Percentiles rank a stretch among this genome's conserved stretches.
Evolutionary conservation across 2,113 vertebrate genomes (phyloP).

Genomic region (Callipepla californica): DNA sequence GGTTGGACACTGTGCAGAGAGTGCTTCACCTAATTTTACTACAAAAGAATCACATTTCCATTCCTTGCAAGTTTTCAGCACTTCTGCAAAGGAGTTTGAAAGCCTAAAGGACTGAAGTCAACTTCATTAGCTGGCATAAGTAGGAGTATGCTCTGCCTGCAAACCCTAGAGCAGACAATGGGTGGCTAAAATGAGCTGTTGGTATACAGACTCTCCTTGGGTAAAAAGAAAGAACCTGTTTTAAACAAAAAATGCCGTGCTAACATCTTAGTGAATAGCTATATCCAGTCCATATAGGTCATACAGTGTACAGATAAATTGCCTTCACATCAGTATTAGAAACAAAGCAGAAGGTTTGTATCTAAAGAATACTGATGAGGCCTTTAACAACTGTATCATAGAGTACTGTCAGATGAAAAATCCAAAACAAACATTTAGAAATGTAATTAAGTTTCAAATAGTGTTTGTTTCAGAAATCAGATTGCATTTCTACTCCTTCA

Average conservation of each 20-base stretch:
- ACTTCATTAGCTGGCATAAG: conserved; percentile 11
- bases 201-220: not conserved
- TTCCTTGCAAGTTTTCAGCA: not conserved
- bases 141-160: not conserved
- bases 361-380: not conserved
- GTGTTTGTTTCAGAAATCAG: not conserved
- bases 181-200: not conserved
- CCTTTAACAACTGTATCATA: not conserved
- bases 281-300: not conserved
- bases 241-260: not conserved
- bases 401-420: not conserved
- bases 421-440: not conserved
- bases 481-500: not conserved
- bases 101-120: not conserved
- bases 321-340: not conserved
- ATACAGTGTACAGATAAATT: not conserved
- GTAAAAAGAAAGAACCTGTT: not conserved
- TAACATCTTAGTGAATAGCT: not conserved
- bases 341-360: not conserved
- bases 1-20: not conserved
- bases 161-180: not conserved
- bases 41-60: not conserved
- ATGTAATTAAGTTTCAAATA: not conserved
- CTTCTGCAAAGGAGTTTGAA: not conserved
- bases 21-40: not conserved